Evolutionary conservation across 2,113 vertebrate genomes (phyloP), one percentile per base, ranked within the genome.

Genomic region (Corythornis vintsioides): DNA sequence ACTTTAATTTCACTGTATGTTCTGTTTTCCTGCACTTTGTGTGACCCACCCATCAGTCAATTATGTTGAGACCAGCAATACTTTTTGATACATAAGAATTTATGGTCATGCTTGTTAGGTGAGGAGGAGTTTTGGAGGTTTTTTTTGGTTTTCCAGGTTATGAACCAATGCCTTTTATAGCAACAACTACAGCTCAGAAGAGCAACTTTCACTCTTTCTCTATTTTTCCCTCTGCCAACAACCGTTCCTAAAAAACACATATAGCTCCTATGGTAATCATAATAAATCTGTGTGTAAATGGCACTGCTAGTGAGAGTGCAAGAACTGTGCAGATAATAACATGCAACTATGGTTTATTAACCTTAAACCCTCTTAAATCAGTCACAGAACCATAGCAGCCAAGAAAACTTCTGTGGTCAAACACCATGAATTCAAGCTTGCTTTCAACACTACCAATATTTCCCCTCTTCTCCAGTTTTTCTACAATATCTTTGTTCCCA

Each of bases 331-430:
- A 96, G 88, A 96, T 89, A 94, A 95, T 95, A 96, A 89, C 83
- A 94, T 74, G 82, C 79, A 96, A 79, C 90, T 92, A 94, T 45
- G 64, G 93, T 88, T 96, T 95, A 95, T 96, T 95, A 97, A 95
- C 89, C 86, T 96, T 96, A 96, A 96, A 89, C 67, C 22, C 59
- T 64, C 88, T 93, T 94, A 88, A 94, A 94, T 97, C 92, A 95
- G 75, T 95, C 95, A 91, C 64, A 69, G 85, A 70, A 93, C 82
- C 89, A 83, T 92, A 91, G 94, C 92, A 96, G 96, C 96, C 95
- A 97, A 97, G 84, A 96, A 96, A 93, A 95, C 88, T 95, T 92
- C 88, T 96, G 96, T 95, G 96, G 97, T 97, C 81, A 92, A 95
- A 92, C 0, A 2, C 47, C 56, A 61, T 91, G 95, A 96, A 90